These are phyloP conservation scores for Oryzias javanicus DNA, from an alignment of 2,113 vertebrate species.

Conservation along the genomic window DNA sequence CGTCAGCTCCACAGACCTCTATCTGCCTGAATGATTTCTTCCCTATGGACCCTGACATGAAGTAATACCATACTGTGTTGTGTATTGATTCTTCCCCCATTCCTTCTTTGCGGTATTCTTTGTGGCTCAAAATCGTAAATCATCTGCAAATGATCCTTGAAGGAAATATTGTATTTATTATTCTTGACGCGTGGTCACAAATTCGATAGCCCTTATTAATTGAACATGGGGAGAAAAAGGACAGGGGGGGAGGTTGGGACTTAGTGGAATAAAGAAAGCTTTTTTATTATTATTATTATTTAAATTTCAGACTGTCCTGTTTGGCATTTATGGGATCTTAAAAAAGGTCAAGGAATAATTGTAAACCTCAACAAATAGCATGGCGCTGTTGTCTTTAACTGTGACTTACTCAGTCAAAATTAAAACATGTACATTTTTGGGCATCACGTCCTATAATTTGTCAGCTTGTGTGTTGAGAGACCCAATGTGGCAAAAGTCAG, in stretches of 20 bases:
- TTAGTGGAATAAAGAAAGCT: conserved; percentile 53
- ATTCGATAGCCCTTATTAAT: conserved; percentile 79
- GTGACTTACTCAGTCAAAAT: not conserved
- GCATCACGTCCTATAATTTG: too few relatives aligned
- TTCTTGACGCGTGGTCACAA: conserved; percentile 74
- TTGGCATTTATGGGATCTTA: conserved; percentile 54
- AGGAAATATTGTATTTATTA: conserved; percentile 77
- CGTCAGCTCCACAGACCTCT: conserved; percentile 49
- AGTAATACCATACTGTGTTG: conserved; percentile 72
- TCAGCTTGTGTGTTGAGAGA: too few relatives aligned
- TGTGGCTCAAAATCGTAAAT: conserved; percentile 69
- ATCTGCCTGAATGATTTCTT: conserved; percentile 74
- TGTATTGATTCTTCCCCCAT: conserved; percentile 67
- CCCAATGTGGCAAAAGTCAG: too few relatives aligned
- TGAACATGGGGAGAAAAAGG: conserved; percentile 74
- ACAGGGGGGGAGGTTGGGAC: conserved; percentile 61
- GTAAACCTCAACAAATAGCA: conserved; percentile 27
- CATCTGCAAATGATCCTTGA: conserved; percentile 69
- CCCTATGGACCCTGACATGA: conserved; percentile 64
- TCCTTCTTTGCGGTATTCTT: conserved; percentile 66
- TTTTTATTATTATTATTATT: conserved; percentile 29
- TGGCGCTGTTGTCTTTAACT: conserved; percentile 13
- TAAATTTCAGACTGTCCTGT: conserved; percentile 52
- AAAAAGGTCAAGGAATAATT: conserved; percentile 39
- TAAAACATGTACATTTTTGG: too few relatives aligned